Base-by-base conservation (phyloP, 35 echinoderm and acorn worm species). In the Heliocidaris erythrogramma region DNA sequence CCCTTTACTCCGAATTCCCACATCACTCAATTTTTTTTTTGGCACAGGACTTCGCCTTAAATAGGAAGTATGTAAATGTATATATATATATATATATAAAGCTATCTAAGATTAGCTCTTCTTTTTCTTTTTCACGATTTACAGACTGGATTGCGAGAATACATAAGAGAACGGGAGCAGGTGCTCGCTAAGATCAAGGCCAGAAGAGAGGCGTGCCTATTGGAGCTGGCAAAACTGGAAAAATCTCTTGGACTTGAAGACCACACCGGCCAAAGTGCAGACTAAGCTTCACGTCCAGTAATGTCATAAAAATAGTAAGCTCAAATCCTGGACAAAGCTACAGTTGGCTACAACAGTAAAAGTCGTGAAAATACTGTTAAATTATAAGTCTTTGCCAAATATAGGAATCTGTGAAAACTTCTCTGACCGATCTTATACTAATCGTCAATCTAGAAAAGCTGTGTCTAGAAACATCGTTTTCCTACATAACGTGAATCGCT, bases 141-240 rank as follows among this genome's bases (percentile, higher is more conserved):
- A 42, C 94, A 98, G 97, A 94, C 88, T 92, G 97, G 97, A 27
- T 90, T 98, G 2, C 85, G 97, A 32, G 93, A 94, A 9, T 98
- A 93, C 88, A 94, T 97, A 60, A 88, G 88, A 85, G 96, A 98
- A 86, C 86, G 93, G 48, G 95, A 98, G 60, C 92, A 32, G 59
- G 93, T 97, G 13, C 94, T 98, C 7, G 59, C 61, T 24, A 94
- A 93, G 94, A 98, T 97, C 89, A 95, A 90, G 31, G 93, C 94
- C 4, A 91, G 95, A 30, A 60, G 96, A 59, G 96, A 97, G 32
- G 93, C 61, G 12, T 98, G 96, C 60, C 16, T 98, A 1, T 21
- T 92, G 85, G 96, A 97, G 60, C 53, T 98, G 32, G 87, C 95
- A 85, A 56, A 94, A 71, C 60, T 97, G 27, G 96, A 98, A 47